Percentiles rank a stretch among this genome's conserved stretches.
These are phyloP conservation scores for Microcebus jonahi DNA, from an alignment of 2,113 vertebrate species.

Conservation along the genomic window DNA sequence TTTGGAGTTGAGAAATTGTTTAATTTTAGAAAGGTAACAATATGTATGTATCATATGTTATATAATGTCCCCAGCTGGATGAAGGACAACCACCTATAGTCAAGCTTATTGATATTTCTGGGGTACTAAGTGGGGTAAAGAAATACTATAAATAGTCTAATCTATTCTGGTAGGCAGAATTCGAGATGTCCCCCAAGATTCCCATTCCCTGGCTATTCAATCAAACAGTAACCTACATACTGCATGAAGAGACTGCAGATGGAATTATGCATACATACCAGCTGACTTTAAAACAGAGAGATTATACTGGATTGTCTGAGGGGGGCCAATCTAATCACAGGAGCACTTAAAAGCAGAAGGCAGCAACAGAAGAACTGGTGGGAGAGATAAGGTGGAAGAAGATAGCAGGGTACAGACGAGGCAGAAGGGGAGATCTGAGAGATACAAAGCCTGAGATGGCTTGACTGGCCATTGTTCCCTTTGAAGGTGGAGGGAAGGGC, in stretches of 20 bases:
- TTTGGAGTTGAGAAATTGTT: not conserved
- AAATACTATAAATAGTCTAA: not conserved
- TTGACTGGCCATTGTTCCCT: not conserved
- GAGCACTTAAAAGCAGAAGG: not conserved
- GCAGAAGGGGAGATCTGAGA: not conserved
- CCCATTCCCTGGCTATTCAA: not conserved
- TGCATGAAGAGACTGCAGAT: not conserved
- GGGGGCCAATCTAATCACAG: not conserved
- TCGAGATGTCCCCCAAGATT: not conserved
- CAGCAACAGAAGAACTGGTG: not conserved
- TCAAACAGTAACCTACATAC: not conserved
- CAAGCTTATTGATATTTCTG: not conserved
- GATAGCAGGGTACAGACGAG: not conserved
- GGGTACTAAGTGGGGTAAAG: not conserved
- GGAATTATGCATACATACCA: not conserved
- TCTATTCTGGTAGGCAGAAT: not conserved
- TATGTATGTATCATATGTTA: not conserved
- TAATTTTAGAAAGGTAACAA: conserved; percentile 51
- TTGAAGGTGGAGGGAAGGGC: not conserved
- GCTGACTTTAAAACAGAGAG: not conserved
- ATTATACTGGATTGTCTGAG: not conserved
- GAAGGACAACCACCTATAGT: not conserved
- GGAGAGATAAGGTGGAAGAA: not conserved
- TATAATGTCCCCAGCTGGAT: not conserved
- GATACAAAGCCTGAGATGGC: not conserved